Base-by-base conservation (phyloP, 1,140 invertebrate species). In the Acromyrmex charruanus region DNA sequence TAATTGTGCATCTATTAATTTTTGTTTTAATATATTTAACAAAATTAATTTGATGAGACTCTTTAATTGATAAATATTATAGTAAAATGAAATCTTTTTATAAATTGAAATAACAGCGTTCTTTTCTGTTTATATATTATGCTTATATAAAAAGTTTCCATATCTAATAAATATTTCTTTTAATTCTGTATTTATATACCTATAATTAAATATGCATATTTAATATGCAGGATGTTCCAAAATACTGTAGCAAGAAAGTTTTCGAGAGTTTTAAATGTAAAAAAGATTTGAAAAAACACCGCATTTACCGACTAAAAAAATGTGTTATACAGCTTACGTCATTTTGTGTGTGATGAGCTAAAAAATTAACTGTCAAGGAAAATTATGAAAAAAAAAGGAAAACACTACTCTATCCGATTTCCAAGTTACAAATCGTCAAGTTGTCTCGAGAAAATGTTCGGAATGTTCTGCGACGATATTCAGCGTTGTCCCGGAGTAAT, bases 401-500 rank as follows among this genome's bases (percentile, higher is more conserved):
- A 9, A 9, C 31, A 4, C n/a, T 39, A 2, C n/a, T 14, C n/a
- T 39, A 14, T 39, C 53, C 31, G 4, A 55, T 58, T 14, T 6
- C 0, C 58, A 31, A 77, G 35, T 31, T 9, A 18, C 18, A 31
- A 65, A 65, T 51, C n/a, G 39, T 39, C 31, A 39, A 81, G 14
- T 55, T 31, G 25, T 66, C 18, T 51, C 77, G 44, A 2, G 18
- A 4, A 75, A 55, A 75, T 28, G 39, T 49, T 21, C 49, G 69
- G 12, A 68, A 63, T 18, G 55, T 39, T 55, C n/a, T 12, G 18
- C 39, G 39, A 44, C n/a, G 28, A 35, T 14, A 49, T 53, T 84
- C 80, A 59, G 59, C 59, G 31, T 59, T 28, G 25, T 84, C 55
- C 55, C 18, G 39, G 28, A 28, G 59, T 84, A 75, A 84, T 84